These are phyloP conservation scores for Ostrea edulis DNA, from an alignment of 1,140 invertebrate species.

Conservation along the genomic window DNA sequence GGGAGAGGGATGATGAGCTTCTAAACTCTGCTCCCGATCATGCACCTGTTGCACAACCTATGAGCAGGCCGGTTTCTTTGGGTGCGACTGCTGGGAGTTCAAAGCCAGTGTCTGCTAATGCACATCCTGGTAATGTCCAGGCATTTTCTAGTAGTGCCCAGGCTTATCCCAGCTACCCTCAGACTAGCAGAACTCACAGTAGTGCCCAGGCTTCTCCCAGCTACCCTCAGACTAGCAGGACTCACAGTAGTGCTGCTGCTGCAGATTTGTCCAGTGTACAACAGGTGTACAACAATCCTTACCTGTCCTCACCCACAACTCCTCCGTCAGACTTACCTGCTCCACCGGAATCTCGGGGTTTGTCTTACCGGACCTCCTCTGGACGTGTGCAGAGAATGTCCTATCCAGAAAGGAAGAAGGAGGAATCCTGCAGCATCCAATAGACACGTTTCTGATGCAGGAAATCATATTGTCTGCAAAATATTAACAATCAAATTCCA, in stretches of 20 bases:
- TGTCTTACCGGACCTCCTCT: background rate
- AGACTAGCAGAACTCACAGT: background rate
- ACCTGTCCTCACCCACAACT: background rate
- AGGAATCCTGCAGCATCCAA: background rate
- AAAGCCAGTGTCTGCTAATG: background rate
- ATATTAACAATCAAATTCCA: too few relatives aligned
- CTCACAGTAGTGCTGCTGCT: background rate
- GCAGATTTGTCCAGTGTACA: background rate
- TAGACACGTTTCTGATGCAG: background rate
- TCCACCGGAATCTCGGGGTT: background rate
- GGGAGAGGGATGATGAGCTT: background rate
- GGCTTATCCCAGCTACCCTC: background rate
- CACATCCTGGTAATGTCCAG: background rate
- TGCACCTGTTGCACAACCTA: background rate
- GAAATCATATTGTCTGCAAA: too few relatives aligned
- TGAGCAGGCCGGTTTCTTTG: background rate
- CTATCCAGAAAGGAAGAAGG: constrained; percentile 4
- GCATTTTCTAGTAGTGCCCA: background rate
- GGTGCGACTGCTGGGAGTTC: background rate
- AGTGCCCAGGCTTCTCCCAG: background rate
- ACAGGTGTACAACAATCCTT: background rate
- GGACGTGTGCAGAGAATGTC: background rate
- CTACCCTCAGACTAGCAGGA: background rate
- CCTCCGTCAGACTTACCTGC: background rate
- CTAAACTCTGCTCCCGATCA: background rate